Evolutionary conservation across 2,797 vertebrate genomes (phyloP).

Genomic region (Lepilemur ruficaudatus): DNA sequence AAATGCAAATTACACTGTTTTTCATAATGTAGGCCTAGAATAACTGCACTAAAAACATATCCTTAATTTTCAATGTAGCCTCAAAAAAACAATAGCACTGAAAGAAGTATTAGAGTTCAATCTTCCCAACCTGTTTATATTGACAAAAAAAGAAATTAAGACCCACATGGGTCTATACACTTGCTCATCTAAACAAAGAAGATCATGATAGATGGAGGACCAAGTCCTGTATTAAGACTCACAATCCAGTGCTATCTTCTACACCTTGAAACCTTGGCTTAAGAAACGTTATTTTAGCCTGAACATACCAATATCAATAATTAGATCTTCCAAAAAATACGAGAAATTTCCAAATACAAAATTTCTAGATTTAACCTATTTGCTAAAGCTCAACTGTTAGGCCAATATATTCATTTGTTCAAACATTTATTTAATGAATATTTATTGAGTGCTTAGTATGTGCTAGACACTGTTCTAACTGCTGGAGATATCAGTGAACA

Average conservation of each 20-base stretch:
- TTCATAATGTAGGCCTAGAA: not conserved
- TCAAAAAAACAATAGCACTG: not conserved
- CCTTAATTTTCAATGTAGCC: not conserved
- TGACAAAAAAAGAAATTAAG: not conserved
- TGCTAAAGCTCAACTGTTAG: not conserved
- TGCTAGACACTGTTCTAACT: not conserved
- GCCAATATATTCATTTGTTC: not conserved
- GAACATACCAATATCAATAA: not conserved
- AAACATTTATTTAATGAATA: not conserved
- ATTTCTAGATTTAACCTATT: not conserved
- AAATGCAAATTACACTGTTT: constrained; percentile 31
- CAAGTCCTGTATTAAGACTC: not conserved
- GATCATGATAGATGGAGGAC: not conserved
- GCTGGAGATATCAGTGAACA: not conserved
- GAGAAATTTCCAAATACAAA: constrained; percentile 36
- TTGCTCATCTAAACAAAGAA: constrained; percentile 22
- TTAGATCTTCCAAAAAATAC: not conserved
- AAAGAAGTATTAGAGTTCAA: not conserved
- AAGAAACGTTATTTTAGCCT: not conserved
- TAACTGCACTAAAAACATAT: constrained; percentile 13
- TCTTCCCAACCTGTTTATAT: not conserved
- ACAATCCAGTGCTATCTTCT: not conserved
- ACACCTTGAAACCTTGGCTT: not conserved
- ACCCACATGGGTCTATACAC: not conserved
- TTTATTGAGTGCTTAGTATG: not conserved